Evolutionary conservation across 2,113 vertebrate species (phyloP).

Genomic region (Lepisosteus oculatus): DNA sequence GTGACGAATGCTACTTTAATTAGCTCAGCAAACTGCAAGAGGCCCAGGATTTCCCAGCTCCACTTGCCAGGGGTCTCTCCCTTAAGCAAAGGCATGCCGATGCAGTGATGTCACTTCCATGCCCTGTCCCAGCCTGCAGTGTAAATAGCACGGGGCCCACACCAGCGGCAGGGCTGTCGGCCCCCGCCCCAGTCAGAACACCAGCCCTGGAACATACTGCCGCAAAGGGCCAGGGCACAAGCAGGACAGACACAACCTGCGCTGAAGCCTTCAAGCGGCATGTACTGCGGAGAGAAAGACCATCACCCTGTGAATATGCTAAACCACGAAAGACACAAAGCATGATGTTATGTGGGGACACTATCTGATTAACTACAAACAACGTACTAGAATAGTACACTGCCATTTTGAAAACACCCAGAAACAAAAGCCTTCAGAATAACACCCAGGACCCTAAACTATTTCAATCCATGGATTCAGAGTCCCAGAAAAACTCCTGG

Average conservation of each 20-base stretch:
- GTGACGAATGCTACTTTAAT: constrained; percentile 15
- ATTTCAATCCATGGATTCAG: no score
- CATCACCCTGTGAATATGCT: no score
- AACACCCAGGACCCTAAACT: no score
- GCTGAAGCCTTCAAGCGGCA: neutral
- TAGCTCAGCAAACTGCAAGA: constrained; percentile 6
- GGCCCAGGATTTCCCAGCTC: constrained; percentile 20
- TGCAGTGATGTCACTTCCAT: constrained; percentile 46
- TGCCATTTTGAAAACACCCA: no score
- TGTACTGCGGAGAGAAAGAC: neutral
- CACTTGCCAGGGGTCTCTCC: constrained; percentile 6
- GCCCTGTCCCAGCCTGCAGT: constrained; percentile 45
- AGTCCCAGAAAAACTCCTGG: no score
- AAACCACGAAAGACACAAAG: no score
- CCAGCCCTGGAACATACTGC: constrained; percentile 17
- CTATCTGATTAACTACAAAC: neutral
- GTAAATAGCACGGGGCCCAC: constrained; percentile 37
- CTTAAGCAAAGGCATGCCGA: constrained; percentile 21
- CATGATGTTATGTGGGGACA: no score
- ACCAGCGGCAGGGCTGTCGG: no score
- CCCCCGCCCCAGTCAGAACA: neutral
- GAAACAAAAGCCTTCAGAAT: no score
- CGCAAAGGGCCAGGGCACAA: constrained; percentile 4
- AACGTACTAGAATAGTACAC: constrained; percentile 29
- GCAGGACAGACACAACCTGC: constrained; percentile 27